Conservation (phyloP, 2,888 invertebrate genomes). For the Lepas anatifera region DNA sequence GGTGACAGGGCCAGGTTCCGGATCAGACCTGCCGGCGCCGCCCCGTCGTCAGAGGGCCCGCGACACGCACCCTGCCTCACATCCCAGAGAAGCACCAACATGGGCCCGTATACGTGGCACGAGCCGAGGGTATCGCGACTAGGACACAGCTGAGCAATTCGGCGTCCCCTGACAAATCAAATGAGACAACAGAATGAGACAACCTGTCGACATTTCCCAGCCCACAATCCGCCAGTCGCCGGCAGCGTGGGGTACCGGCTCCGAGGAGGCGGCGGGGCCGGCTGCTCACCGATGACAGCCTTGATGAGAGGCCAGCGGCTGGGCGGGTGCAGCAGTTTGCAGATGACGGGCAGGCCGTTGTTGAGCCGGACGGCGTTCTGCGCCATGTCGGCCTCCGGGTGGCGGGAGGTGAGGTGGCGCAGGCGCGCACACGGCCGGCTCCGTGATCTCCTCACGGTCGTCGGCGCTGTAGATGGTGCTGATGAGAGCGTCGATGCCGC, state of each 20-base stretch:
- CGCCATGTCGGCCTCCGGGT: conserved; percentile 91
- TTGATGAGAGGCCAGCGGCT: conserved; percentile 97
- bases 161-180: too few species aligned
- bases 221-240: too few species aligned
- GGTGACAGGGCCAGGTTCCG: conserved; percentile 92
- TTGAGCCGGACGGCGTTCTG: conserved; percentile 91
- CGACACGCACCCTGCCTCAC: too few species aligned
- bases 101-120: too few species aligned
- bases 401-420: conserved; percentile 91
- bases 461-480: conserved; percentile 86
- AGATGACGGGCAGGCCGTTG: conserved; percentile 82
- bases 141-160: too few species aligned
- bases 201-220: too few species aligned
- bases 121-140: too few species aligned
- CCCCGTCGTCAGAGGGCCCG: too few species aligned
- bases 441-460: conserved; percentile 95
- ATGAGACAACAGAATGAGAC: too few species aligned
- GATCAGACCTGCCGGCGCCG: conserved; percentile 67
- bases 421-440: conserved; percentile 96
- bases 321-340: conserved; percentile 89
- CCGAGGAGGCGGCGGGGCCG: neutral
- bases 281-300: conserved; percentile 29
- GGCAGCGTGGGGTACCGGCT: too few species aligned
- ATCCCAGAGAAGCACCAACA: too few species aligned
- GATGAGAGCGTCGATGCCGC: conserved; percentile 92